Percentiles rank a stretch among this genome's conserved stretches.
These are phyloP conservation scores for Rotaria macrura DNA, from an alignment of 2,888 invertebrate genomes.

Conservation along the genomic window DNA sequence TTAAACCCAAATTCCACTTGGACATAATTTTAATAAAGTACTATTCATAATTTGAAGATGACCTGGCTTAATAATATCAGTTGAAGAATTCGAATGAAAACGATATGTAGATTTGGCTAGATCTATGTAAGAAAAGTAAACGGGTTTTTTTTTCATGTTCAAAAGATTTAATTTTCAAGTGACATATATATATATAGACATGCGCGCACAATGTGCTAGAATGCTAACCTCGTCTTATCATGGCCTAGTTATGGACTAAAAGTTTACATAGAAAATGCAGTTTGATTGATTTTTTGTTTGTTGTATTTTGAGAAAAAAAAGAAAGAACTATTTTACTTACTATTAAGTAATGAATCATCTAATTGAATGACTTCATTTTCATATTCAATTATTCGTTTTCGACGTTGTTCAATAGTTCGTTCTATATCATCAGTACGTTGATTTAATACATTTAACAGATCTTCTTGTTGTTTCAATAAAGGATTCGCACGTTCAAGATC, in stretches of 20 bases:
- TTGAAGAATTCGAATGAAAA: background rate
- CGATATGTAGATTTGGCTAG: background rate
- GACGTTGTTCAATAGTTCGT: background rate
- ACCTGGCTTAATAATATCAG: background rate
- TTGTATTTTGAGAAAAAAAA: background rate
- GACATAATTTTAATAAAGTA: slow-evolving; percentile 6
- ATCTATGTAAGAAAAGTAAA: background rate
- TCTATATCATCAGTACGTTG: background rate
- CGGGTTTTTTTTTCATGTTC: background rate
- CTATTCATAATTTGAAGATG: slow-evolving; percentile 1
- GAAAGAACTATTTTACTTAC: background rate
- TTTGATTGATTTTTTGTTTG: too few species aligned
- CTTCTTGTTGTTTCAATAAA: background rate
- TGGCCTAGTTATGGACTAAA: background rate
- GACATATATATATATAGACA: background rate
- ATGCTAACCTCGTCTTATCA: background rate
- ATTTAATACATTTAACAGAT: background rate
- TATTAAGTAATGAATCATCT: background rate
- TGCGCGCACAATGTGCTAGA: background rate
- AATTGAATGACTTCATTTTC: background rate
- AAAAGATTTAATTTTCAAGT: background rate
- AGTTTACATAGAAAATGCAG: background rate
- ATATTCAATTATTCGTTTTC: background rate
- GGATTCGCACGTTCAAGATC: background rate
- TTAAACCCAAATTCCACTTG: slow-evolving; percentile 6